Base-by-base conservation (phyloP, 2,113 vertebrate genomes). In the Thunnus thynnus region DNA sequence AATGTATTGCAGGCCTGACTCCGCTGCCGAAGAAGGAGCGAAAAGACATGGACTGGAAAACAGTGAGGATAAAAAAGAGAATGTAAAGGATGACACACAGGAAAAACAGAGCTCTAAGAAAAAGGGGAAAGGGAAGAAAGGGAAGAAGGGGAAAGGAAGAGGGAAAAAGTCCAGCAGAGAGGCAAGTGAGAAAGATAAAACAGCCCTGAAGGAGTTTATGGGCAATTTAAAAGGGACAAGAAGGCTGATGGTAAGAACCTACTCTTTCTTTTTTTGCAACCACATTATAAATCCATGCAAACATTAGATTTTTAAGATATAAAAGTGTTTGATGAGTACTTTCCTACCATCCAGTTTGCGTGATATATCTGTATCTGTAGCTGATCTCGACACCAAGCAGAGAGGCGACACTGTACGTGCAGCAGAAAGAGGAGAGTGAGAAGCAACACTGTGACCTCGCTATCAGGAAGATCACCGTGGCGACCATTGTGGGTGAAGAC, bases 101-200 rank as follows among this genome's bases (percentile, higher is more conserved):
- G 75, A 81, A n/a, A 92, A 92, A 72, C 65, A 69, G 14, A 76
- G 65, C 65, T 71, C 91, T 4, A 91, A 89, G 87, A 94, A 93
- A 62, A 95, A 94, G 77, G 91, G 91, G 7, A 96, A 95, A 90
- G 93, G 94, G 12, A 95, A 93, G 16, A 94, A 95, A 55, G 93
- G 91, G 27, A 95, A 94, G 74, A 96, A 94, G 76, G 88, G 93
- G 2, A 95, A 94, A 79, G 92, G 92, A 76, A 86, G 87, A 79
- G 93, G 93, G 25, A 94, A 88, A 71, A 95, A 95, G 64, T 92
- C 92, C 1, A 91, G 89, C 68, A 85, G 72, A 66, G 93, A 93
- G 54, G 78, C 68, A 50, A 87, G 86, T 47, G 91, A 91, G 18
- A 89, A 91, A 50, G 92, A 95, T 27, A 92, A 80, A 86, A 55